Conservation (phyloP, 92 coral and sea anemone species). For the Epizoanthus rinbou region DNA sequence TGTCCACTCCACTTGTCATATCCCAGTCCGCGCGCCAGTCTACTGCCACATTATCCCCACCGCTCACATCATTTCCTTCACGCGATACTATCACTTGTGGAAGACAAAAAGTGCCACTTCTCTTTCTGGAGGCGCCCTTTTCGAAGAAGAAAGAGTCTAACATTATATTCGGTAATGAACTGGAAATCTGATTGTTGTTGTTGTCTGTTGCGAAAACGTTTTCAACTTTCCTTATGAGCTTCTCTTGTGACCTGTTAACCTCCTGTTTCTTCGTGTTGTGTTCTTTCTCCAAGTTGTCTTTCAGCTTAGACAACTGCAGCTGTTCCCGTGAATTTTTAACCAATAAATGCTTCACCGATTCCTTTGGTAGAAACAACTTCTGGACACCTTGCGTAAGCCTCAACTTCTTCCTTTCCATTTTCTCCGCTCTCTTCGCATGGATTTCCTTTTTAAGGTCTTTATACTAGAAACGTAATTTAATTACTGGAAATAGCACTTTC, state of each 20-base stretch:
- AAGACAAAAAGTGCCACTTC: not conserved
- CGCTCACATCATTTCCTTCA: not conserved
- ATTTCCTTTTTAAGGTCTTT: too few species aligned
- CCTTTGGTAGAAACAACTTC: conserved; percentile 6
- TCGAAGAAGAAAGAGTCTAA: not conserved
- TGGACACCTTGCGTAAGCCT: not conserved
- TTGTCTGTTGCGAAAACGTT: not conserved
- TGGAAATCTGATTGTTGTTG: not conserved
- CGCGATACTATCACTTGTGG: not conserved
- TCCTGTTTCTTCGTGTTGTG: not conserved
- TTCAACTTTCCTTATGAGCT: not conserved
- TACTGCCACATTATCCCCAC: not conserved
- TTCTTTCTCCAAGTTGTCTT: conserved; percentile 7
- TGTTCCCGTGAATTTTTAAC: not conserved
- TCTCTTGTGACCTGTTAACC: not conserved
- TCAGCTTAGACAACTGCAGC: not conserved
- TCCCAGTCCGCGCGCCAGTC: not conserved
- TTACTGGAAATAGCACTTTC: too few species aligned
- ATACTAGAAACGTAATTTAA: too few species aligned
- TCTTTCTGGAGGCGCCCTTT: not conserved
- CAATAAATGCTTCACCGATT: conserved; percentile 9
- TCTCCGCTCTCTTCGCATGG: too few species aligned
- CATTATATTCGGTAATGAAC: not conserved
- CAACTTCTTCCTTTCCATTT: not conserved
- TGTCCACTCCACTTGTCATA: not conserved